phyloP scores from a whole-genome alignment of 2,888 invertebrate genomes.

The Drosophila robusta region DNA sequence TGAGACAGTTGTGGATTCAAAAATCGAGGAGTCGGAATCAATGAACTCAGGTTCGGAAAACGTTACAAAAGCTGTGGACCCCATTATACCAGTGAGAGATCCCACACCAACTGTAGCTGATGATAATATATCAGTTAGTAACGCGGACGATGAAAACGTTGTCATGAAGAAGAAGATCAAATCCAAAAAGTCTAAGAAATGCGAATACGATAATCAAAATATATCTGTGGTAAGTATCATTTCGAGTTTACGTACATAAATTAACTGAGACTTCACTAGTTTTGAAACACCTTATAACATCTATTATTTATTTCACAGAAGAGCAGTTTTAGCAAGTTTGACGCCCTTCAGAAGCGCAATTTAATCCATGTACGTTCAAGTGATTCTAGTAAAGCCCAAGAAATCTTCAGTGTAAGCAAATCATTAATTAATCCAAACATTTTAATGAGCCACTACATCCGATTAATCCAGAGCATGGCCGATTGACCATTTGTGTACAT shows the following conservation, averaged over 20 bases:
- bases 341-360: constrained; percentile 89
- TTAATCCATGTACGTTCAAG: constrained; percentile 88
- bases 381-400: constrained; percentile 89
- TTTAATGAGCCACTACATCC: constrained; percentile 6
- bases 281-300: neutral
- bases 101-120: neutral
- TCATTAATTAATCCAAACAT: constrained; percentile 58
- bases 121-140: neutral
- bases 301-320: constrained; percentile 85
- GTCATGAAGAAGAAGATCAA: constrained; percentile 85
- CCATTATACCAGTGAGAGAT: neutral
- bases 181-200: constrained; percentile 88
- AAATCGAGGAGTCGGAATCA: constrained; percentile 8
- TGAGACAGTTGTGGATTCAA: neutral
- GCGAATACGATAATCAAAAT: constrained; percentile 88
- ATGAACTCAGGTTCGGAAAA: neutral
- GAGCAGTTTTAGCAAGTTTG: constrained; percentile 91
- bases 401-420: constrained; percentile 88
- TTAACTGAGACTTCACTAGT: neutral
- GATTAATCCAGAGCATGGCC: neutral
- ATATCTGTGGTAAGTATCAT: constrained; percentile 87
- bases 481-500: neutral
- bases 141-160: constrained; percentile 2
- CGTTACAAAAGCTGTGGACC: neutral
- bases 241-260: neutral